Evolutionary conservation across 2,113 vertebrate species (phyloP).

Genomic region (Ariopsis seemanni): DNA sequence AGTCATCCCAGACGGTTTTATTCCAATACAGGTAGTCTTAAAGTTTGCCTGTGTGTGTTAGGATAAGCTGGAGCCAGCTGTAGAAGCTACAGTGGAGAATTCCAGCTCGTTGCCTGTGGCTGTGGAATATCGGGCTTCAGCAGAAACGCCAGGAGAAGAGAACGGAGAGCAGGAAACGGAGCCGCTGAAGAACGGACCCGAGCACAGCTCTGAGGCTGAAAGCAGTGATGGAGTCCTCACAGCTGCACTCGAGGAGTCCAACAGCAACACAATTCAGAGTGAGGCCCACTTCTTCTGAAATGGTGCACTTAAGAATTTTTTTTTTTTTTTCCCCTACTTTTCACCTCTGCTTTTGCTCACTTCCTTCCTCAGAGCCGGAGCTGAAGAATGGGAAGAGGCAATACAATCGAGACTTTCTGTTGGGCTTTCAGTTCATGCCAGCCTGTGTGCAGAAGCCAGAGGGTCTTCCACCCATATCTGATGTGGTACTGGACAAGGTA

Average conservation of each 20-base stretch:
- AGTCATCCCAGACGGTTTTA: neutral
- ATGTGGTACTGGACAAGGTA: slow-evolving; percentile 98
- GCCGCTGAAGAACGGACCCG: slow-evolving; percentile 83
- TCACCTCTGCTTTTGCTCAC: neutral
- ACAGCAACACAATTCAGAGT: slow-evolving; percentile 63
- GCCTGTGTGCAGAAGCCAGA: slow-evolving; percentile 92
- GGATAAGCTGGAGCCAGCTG: slow-evolving; percentile 32
- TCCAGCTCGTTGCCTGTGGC: slow-evolving; percentile 27
- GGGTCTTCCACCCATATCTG: slow-evolving; percentile 93
- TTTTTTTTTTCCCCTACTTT: slow-evolving; percentile 42
- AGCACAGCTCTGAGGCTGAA: slow-evolving; percentile 81
- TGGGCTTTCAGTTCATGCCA: slow-evolving; percentile 94
- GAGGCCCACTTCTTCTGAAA: neutral
- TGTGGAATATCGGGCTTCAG: slow-evolving; percentile 49
- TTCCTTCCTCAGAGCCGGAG: slow-evolving; percentile 61
- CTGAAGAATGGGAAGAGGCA: slow-evolving; percentile 87
- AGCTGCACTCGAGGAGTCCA: slow-evolving; percentile 73
- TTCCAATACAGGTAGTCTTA: neutral
- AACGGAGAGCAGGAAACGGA: slow-evolving; percentile 85
- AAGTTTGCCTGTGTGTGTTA: slow-evolving; percentile 22
- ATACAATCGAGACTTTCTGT: slow-evolving; percentile 87
- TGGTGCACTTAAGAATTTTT: slow-evolving; percentile 41
- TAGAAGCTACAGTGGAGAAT: slow-evolving; percentile 64
- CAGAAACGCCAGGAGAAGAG: slow-evolving; percentile 73
- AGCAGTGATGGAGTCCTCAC: slow-evolving; percentile 72